Evolutionary conservation across 2,888 invertebrate species (phyloP).

Genomic region (Trichogramma dendrolimi): DNA sequence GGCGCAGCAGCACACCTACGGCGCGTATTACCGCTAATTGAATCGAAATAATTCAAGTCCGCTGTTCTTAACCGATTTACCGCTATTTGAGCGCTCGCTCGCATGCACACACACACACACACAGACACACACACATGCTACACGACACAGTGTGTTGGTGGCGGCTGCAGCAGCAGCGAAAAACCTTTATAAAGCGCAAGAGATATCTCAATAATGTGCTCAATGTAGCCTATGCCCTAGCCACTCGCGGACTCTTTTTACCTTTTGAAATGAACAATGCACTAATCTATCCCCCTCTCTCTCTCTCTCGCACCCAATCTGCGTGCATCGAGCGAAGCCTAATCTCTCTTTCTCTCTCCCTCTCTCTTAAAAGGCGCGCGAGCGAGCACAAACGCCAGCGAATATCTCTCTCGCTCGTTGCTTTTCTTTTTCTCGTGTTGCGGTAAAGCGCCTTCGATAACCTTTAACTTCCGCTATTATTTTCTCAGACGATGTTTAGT

Average conservation of each 20-base stretch:
- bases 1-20: too few species aligned
- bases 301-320: not conserved
- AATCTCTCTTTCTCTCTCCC: constrained; percentile 10
- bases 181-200: not conserved
- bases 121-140: too few species aligned
- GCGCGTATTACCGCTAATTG: constrained; percentile 4
- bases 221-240: too few species aligned
- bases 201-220: constrained; percentile 24
- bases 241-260: too few species aligned
- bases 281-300: not conserved
- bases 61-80: not conserved
- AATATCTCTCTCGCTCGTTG: not conserved
- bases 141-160: too few species aligned
- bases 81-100: not conserved
- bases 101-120: not conserved
- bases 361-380: not conserved
- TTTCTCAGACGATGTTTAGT: constrained; percentile 8
- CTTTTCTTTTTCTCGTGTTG: not conserved
- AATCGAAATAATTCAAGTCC: not conserved
- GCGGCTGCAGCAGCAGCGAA: not conserved
- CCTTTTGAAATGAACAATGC: constrained; percentile 8
- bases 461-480: constrained; percentile 4
- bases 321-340: not conserved
- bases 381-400: not conserved
- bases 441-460: constrained; percentile 10